Percentiles rank a stretch among this genome's conserved stretches.
Evolutionary conservation across 2,797 vertebrate genomes (phyloP).

Genomic region (Manis crassicaudata): DNA sequence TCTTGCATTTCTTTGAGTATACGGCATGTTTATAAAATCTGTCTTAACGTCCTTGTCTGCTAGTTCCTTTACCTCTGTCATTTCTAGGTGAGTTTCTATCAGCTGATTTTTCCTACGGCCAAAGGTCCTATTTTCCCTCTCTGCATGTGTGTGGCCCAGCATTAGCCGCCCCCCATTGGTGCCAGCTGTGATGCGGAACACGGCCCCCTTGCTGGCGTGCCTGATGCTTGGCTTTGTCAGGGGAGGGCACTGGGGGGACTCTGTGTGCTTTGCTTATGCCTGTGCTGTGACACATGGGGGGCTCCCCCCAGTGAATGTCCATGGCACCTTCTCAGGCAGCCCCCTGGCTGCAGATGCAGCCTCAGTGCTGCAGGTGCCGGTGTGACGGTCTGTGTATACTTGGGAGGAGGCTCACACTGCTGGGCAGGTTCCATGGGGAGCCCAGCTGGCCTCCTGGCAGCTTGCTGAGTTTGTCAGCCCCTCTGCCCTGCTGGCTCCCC

Average conservation of each 20-base stretch:
- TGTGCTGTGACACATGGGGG: neutral
- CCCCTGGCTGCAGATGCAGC: neutral
- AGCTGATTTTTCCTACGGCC: neutral
- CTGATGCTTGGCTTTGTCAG: neutral
- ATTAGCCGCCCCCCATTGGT: neutral
- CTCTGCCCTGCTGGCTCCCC: neutral
- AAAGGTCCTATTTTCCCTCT: neutral
- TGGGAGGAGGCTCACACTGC: neutral
- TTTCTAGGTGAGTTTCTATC: neutral
- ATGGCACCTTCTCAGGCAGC: neutral
- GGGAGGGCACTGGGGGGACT: neutral
- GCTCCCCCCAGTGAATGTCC: neutral
- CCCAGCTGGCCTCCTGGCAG: neutral
- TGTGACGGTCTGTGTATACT: neutral
- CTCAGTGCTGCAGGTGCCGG: neutral
- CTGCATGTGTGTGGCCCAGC: neutral
- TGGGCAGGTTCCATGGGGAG: too few relatives aligned
- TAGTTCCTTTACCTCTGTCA: neutral
- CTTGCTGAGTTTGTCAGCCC: neutral
- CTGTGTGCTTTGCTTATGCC: neutral
- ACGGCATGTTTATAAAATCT: neutral
- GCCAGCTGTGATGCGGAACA: neutral
- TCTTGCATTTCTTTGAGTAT: neutral
- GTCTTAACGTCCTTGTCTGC: neutral
- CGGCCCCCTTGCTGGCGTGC: neutral